phyloP scores from a whole-genome alignment of 2,888 invertebrate genomes.

The Calliphora vomitoria region DNA sequence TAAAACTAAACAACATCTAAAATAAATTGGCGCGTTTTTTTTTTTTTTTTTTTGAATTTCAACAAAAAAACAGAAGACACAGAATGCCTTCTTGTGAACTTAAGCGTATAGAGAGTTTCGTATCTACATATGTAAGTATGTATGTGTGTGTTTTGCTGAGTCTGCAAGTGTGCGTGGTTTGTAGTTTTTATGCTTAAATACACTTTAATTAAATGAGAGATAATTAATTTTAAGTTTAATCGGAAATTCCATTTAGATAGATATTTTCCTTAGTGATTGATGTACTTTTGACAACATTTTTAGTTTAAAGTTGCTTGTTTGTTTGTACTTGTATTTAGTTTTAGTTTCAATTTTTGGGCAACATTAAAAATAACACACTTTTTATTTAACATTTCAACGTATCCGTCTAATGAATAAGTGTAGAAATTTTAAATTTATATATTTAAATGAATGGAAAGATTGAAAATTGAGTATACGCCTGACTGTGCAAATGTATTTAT shows the following conservation, averaged over 20 bases:
- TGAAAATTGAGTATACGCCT: too few relatives aligned
- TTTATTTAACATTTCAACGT: not conserved
- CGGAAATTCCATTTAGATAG: slow-evolving; percentile 83
- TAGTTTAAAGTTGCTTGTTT: slow-evolving; percentile 24
- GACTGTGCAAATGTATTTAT: too few relatives aligned
- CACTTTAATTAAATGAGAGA: slow-evolving; percentile 84
- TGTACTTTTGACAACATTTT: slow-evolving; percentile 79
- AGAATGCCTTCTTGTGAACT: slow-evolving; percentile 32
- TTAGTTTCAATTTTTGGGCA: slow-evolving; percentile 14
- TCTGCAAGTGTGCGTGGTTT: slow-evolving; percentile 67
- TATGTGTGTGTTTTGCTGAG: slow-evolving; percentile 1
- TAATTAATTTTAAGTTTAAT: slow-evolving; percentile 84
- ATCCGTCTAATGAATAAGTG: slow-evolving; percentile 17
- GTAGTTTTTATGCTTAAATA: slow-evolving; percentile 80
- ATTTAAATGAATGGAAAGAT: slow-evolving; percentile 8
- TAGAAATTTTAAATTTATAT: not conserved
- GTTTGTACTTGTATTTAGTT: not conserved
- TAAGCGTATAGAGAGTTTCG: slow-evolving; percentile 20
- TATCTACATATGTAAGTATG: slow-evolving; percentile 17
- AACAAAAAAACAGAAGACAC: not conserved
- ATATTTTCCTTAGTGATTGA: slow-evolving; percentile 81
- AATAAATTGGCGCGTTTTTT: slow-evolving; percentile 65
- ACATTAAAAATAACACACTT: slow-evolving; percentile 29
- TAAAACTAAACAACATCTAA: slow-evolving; percentile 26
- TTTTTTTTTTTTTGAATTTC: not conserved